Evolutionary conservation across 1,140 invertebrate species (phyloP).

Genomic region (Cotesia chilonis): DNA sequence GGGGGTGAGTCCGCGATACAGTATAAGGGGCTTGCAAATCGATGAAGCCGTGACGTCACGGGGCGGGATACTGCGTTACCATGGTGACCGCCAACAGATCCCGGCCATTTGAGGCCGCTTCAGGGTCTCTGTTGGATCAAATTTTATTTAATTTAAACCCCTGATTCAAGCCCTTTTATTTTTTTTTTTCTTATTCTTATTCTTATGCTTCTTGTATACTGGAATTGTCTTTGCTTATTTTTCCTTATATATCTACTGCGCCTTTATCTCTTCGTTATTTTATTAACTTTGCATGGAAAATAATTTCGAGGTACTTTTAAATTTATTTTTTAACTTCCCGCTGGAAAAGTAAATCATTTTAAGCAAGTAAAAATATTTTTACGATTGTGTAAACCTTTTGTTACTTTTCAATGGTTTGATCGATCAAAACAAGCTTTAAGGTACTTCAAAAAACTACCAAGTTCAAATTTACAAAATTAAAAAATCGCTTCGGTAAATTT

Average conservation of each 20-base stretch:
- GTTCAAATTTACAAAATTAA: too few relatives aligned
- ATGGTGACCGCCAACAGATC: conserved; percentile 65
- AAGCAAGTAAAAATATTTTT: too few relatives aligned
- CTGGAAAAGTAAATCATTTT: too few relatives aligned
- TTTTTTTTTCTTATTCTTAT: not conserved
- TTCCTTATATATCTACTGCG: conserved; percentile 4
- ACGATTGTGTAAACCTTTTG: too few relatives aligned
- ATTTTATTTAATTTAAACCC: conserved; percentile 65
- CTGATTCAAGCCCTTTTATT: conserved; percentile 18
- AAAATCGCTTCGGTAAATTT: too few relatives aligned
- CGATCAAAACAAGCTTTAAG: too few relatives aligned
- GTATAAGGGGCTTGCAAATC: conserved; percentile 51
- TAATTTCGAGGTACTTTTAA: too few relatives aligned
- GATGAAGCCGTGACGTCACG: conserved; percentile 66
- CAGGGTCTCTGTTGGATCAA: conserved; percentile 55
- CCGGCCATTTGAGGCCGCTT: conserved; percentile 48
- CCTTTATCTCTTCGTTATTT: too few relatives aligned
- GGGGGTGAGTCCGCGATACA: conserved; percentile 16
- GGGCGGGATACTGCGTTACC: conserved; percentile 63
- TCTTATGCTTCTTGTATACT: conserved; percentile 14
- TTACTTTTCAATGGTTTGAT: too few relatives aligned
- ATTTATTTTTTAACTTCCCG: too few relatives aligned
- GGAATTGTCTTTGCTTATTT: not conserved
- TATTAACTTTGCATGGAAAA: too few relatives aligned
- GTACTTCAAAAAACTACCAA: too few relatives aligned